These are phyloP conservation scores for Netta rufina DNA, from an alignment of 2,797 vertebrate species.

Conservation along the genomic window DNA sequence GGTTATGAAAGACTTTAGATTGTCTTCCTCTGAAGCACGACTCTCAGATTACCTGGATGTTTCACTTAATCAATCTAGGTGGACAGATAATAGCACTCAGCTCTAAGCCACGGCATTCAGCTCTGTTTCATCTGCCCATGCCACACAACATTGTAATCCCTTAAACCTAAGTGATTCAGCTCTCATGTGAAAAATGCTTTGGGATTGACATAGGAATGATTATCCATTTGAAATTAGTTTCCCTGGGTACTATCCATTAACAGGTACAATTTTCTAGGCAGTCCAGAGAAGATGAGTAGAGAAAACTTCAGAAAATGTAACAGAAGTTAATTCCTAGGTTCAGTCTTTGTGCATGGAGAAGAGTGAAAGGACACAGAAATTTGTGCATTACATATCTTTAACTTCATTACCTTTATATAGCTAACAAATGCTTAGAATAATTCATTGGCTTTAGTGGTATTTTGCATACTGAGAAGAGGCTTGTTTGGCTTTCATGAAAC, in stretches of 20 bases:
- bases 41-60: background rate
- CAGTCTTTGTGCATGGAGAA: background rate
- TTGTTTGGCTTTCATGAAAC: background rate
- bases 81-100: background rate
- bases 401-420: background rate
- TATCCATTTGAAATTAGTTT: background rate
- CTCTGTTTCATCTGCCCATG: background rate
- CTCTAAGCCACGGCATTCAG: background rate
- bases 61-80: background rate
- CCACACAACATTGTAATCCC: background rate
- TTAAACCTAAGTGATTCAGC: background rate
- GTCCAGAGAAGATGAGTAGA: background rate
- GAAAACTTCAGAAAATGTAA: background rate
- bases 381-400: accelerated
- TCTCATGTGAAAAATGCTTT: slow-evolving; percentile 5
- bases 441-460: background rate
- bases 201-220: background rate
- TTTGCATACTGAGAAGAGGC: background rate
- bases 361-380: background rate
- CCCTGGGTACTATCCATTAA: background rate
- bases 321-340: background rate
- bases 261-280: background rate
- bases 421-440: background rate
- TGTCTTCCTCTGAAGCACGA: background rate
- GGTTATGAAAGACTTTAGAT: background rate